Conservation (phyloP, 2,888 invertebrate species). For the Petrolisthes manimaculis region DNA sequence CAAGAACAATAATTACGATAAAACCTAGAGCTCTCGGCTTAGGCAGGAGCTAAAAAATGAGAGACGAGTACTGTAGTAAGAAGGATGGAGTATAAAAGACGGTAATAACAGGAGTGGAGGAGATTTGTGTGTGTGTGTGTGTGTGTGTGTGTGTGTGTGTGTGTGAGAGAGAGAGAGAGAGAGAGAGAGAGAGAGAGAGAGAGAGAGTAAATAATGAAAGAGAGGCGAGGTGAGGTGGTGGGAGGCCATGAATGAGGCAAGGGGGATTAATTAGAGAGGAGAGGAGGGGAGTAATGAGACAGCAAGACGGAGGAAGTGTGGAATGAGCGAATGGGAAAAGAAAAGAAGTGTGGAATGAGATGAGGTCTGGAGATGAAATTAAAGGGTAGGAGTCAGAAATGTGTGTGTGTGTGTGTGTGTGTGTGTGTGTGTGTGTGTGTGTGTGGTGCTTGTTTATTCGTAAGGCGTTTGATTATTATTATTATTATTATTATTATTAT, state of each 20-base stretch:
- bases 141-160: neutral
- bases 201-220: neutral
- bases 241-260: neutral
- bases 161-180: neutral
- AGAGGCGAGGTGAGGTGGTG: neutral
- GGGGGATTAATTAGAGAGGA: neutral
- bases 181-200: neutral
- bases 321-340: neutral
- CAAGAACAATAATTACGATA: too few relatives aligned
- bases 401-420: neutral
- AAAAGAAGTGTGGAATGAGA: neutral
- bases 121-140: conserved; percentile 16
- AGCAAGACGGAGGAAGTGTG: neutral
- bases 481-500: too few relatives aligned
- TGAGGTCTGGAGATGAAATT: neutral
- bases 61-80: neutral
- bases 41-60: neutral
- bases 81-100: neutral
- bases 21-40: too few relatives aligned
- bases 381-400: neutral
- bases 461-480: too few relatives aligned
- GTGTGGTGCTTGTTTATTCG: too few relatives aligned
- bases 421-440: too few relatives aligned
- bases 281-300: neutral
- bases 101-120: neutral